Conservation (phyloP, 2,797 vertebrate species). For the Mareca penelope region DNA sequence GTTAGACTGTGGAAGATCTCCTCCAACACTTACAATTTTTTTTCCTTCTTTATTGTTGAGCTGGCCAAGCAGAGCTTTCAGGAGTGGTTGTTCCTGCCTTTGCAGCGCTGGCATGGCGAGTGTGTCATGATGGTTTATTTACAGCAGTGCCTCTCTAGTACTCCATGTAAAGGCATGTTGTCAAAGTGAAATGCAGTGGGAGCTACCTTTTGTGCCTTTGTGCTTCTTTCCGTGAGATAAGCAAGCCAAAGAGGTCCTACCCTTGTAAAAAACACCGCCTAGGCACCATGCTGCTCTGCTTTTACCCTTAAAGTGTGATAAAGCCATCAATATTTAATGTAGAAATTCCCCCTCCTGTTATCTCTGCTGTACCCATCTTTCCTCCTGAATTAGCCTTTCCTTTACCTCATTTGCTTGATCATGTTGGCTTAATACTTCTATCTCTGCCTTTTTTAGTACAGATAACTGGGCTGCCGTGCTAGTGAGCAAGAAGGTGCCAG, state of each 20-base stretch:
- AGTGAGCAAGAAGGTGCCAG: background rate
- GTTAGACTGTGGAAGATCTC: background rate
- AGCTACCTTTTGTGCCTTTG: background rate
- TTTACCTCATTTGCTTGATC: constrained; percentile 43
- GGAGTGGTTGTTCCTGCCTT: background rate
- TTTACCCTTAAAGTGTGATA: background rate
- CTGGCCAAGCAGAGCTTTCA: background rate
- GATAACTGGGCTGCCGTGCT: background rate
- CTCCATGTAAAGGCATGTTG: background rate
- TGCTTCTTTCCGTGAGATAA: background rate
- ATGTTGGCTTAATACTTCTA: constrained; percentile 20
- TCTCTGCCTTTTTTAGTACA: background rate
- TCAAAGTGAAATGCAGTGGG: background rate
- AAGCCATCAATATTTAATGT: constrained; percentile 29
- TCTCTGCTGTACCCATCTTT: background rate
- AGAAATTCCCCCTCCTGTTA: background rate
- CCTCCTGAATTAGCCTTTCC: background rate
- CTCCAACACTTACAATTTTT: background rate
- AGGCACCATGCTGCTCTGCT: background rate
- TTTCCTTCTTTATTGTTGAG: rapidly evolving
- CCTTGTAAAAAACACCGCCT: background rate
- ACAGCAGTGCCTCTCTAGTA: background rate
- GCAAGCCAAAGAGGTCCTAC: background rate
- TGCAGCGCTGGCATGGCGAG: background rate
- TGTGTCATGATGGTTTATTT: background rate